Conservation (phyloP, 1,140 invertebrate species). For the Pachyrhynchus sulphureomaculatus region DNA sequence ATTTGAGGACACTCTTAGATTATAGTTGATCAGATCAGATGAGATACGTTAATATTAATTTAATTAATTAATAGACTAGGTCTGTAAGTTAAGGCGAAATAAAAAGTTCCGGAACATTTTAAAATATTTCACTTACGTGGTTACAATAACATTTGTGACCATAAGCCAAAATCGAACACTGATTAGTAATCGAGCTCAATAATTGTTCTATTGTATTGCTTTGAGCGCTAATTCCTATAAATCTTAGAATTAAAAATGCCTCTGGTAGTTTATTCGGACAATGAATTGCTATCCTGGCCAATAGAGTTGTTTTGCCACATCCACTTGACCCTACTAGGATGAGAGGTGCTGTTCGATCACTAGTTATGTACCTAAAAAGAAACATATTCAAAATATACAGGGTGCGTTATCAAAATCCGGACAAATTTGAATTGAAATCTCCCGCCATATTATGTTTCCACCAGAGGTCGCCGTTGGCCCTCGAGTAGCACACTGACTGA, state of each 20-base stretch:
- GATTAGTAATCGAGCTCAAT: slow-evolving; percentile 66
- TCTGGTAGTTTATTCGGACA: slow-evolving; percentile 69
- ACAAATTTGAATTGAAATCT: too few species aligned
- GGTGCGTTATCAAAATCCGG: too few species aligned
- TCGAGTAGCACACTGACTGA: too few species aligned
- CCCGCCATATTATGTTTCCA: too few species aligned
- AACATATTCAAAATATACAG: slow-evolving; percentile 3
- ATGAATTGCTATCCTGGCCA: slow-evolving; percentile 68
- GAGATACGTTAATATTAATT: too few species aligned
- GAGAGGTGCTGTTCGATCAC: slow-evolving; percentile 62
- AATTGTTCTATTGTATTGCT: slow-evolving; percentile 66
- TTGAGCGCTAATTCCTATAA: slow-evolving; percentile 66
- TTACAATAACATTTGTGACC: slow-evolving; percentile 60
- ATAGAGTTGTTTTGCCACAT: slow-evolving; percentile 77
- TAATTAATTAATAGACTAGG: too few species aligned
- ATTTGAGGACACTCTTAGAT: too few species aligned
- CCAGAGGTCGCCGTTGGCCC: too few species aligned
- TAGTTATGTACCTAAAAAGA: slow-evolving; percentile 64
- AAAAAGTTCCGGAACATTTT: too few species aligned
- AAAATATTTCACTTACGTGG: slow-evolving; percentile 67
- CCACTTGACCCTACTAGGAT: slow-evolving; percentile 76
- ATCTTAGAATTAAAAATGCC: slow-evolving; percentile 61
- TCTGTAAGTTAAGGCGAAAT: too few species aligned
- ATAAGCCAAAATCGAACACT: slow-evolving; percentile 63
- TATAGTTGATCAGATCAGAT: too few species aligned